These are phyloP conservation scores for Paraplagusia blochii DNA, from an alignment of 2,113 vertebrate genomes.

Conservation along the genomic window DNA sequence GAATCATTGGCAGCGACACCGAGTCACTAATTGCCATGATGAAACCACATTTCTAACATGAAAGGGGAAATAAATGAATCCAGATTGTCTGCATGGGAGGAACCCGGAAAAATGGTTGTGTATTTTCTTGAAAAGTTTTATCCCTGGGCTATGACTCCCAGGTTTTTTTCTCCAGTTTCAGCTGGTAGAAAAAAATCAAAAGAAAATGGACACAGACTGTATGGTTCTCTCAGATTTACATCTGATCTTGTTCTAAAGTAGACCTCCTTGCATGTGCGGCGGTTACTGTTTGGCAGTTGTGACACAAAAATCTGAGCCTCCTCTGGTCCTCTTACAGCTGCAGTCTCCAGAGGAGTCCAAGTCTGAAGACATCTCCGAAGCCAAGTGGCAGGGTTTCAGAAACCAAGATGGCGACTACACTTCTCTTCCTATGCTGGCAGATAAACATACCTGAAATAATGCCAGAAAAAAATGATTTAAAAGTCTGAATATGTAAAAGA, in stretches of 20 bases:
- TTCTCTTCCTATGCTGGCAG: conserved; percentile 37
- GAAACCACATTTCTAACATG: conserved; percentile 67
- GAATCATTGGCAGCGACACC: conserved; percentile 64
- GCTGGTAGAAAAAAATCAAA: conserved; percentile 21
- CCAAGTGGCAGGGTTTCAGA: conserved; percentile 72
- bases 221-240: too few relatives aligned
- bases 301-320: conserved; percentile 40
- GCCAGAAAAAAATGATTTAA: conserved; percentile 29
- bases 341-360: conserved; percentile 20
- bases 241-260: too few relatives aligned
- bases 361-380: conserved; percentile 53
- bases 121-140: conserved; percentile 47
- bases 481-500: conserved; percentile 34
- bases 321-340: conserved; percentile 1
- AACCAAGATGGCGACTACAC: conserved; percentile 46
- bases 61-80: conserved; percentile 68
- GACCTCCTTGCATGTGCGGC: too few relatives aligned
- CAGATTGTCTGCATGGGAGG: conserved; percentile 54
- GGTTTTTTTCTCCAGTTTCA: conserved; percentile 41
- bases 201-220: neutral
- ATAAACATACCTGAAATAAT: conserved; percentile 52
- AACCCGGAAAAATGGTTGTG: conserved; percentile 53
- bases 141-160: conserved; percentile 50
- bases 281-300: conserved; percentile 42
- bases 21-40: conserved; percentile 70